phyloP scores from a whole-genome alignment of 2,888 invertebrate genomes.

The Heteromurus nitidus region DNA sequence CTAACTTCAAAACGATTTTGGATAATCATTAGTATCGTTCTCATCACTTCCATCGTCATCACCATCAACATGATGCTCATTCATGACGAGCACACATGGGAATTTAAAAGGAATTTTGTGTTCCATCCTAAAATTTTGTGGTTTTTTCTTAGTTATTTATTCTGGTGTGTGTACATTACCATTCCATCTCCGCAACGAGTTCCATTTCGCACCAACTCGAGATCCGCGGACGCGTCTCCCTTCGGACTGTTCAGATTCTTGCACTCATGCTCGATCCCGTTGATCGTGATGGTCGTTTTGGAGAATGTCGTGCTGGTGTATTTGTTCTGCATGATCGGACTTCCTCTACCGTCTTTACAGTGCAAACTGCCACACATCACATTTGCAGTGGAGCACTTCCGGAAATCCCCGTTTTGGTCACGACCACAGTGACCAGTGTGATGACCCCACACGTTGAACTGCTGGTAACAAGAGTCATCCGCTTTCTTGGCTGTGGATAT shows the following conservation, averaged over 20 bases:
- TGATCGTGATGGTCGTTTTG: constrained; percentile 91
- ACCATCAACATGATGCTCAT: constrained; percentile 30
- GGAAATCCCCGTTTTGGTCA: constrained; percentile 82
- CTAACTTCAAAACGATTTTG: constrained; percentile 53
- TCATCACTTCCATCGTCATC: constrained; percentile 24
- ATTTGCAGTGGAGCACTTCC: constrained; percentile 91
- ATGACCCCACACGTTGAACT: constrained; percentile 96
- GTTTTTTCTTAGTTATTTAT: constrained; percentile 25
- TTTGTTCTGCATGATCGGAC: constrained; percentile 86
- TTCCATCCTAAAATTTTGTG: constrained; percentile 46
- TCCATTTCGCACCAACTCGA: constrained; percentile 94
- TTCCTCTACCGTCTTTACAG: constrained; percentile 90
- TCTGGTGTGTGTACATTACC: constrained; percentile 76
- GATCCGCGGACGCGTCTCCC: constrained; percentile 73
- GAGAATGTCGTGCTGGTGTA: constrained; percentile 85
- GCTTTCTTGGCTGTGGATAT: constrained; percentile 66
- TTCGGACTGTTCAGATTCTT: constrained; percentile 79
- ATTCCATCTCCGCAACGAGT: constrained; percentile 94
- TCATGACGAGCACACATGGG: constrained; percentile 33
- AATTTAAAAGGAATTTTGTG: constrained; percentile 61
- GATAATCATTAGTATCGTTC: too few species aligned
- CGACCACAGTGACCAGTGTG: constrained; percentile 97
- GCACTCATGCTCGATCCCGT: constrained; percentile 94
- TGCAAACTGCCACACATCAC: constrained; percentile 95
- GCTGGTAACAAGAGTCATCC: constrained; percentile 74